Percentiles rank a stretch among this genome's conserved stretches.
These are phyloP conservation scores for Siniperca obscura DNA, from an alignment of 2,797 vertebrate species.

Conservation along the genomic window DNA sequence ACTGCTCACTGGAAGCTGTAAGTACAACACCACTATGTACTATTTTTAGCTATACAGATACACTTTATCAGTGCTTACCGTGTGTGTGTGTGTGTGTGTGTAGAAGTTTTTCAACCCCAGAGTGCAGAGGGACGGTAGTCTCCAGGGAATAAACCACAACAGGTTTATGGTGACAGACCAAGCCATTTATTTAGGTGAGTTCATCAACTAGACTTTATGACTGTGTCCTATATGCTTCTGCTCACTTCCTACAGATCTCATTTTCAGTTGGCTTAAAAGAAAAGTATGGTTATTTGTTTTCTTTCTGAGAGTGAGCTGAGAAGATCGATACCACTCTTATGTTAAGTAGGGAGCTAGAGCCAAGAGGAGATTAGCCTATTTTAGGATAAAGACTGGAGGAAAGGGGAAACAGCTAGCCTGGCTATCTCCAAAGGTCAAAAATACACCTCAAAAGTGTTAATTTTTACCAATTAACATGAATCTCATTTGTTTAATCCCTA, in stretches of 20 bases:
- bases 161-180: constrained; percentile 96
- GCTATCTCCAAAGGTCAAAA: not conserved
- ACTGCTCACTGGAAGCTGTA: constrained; percentile 95
- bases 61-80: constrained; percentile 21
- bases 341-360: not conserved
- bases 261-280: constrained; percentile 16
- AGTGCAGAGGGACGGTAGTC: constrained; percentile 85
- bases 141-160: constrained; percentile 92
- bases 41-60: constrained; percentile 32
- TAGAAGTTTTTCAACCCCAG: constrained; percentile 94
- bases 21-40: constrained; percentile 70
- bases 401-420: not conserved
- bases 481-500: no score
- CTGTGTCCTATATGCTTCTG: not conserved
- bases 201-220: constrained; percentile 26
- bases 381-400: not conserved
- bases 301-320: not conserved
- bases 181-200: constrained; percentile 93
- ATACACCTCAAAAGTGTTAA: not conserved
- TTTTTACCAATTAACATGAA: no score
- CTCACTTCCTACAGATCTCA: constrained; percentile 8
- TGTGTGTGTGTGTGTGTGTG: constrained; percentile 56
- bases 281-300: not conserved
- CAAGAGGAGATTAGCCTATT: not conserved
- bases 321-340: not conserved